These are phyloP conservation scores for Polyommatus iphigenia DNA, from an alignment of 2,888 invertebrate species.

Conservation along the genomic window DNA sequence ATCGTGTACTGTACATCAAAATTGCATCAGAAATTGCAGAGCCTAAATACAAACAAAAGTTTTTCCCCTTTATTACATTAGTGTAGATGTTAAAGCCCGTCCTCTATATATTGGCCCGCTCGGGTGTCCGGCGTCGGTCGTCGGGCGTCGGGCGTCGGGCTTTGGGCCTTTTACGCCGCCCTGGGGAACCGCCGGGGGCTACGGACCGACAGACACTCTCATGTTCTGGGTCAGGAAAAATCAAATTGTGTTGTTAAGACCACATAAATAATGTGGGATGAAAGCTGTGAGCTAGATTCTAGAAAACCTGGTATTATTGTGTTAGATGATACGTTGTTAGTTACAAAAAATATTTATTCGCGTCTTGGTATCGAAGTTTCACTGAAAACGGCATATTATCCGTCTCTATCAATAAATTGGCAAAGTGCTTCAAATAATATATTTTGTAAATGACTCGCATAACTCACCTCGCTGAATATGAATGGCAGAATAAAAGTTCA, in stretches of 20 bases:
- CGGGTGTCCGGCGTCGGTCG: not conserved
- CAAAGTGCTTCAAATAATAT: not conserved
- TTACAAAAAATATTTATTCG: too few species aligned
- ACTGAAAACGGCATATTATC: not conserved
- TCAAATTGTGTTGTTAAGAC: not conserved
- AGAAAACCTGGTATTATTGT: not conserved
- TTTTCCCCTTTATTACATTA: not conserved
- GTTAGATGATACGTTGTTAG: not conserved
- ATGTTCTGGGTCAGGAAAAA: not conserved
- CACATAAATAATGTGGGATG: not conserved
- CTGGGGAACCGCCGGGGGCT: not conserved
- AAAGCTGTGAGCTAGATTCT: not conserved
- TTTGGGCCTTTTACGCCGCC: not conserved
- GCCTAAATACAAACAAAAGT: not conserved
- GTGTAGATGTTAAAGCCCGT: not conserved
- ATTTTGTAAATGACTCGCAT: not conserved
- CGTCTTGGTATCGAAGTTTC: not conserved
- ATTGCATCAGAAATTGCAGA: too few species aligned
- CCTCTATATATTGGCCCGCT: not conserved
- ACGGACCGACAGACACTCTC: not conserved
- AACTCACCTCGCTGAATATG: not conserved
- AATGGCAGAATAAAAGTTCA: not conserved
- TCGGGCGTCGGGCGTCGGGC: too few species aligned
- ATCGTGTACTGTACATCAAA: too few species aligned
- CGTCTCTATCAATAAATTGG: not conserved